phyloP scores from a whole-genome alignment of 2,888 invertebrate species.

The Anaspis maculata region DNA sequence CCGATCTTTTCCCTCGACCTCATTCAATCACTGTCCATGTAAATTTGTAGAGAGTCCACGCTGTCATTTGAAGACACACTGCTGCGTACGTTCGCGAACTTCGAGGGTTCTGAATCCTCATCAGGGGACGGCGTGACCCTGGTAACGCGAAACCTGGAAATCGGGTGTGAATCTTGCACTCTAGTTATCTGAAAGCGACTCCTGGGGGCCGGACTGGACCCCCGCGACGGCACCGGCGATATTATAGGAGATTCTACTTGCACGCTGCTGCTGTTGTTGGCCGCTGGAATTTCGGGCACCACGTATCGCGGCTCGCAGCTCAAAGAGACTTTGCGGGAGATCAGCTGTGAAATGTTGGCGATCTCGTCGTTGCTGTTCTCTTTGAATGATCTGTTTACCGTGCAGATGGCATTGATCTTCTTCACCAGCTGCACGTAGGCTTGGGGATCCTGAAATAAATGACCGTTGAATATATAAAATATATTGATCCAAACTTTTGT shows the following conservation, averaged over 20 bases:
- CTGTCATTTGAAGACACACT: conserved; percentile 32
- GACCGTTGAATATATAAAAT: no score
- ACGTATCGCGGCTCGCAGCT: conserved; percentile 33
- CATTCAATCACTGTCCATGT: conserved; percentile 25
- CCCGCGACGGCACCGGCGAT: conserved; percentile 25
- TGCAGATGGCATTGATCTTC: conserved; percentile 34
- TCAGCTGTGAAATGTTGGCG: conserved; percentile 23
- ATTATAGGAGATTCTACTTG: conserved; percentile 19
- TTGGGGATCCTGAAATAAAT: conserved; percentile 30
- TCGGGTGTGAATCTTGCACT: conserved; percentile 18
- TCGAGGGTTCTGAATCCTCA: conserved; percentile 22
- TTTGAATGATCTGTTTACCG: conserved; percentile 29
- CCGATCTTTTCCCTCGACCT: neutral
- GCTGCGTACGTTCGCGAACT: conserved; percentile 29
- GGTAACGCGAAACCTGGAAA: conserved; percentile 23
- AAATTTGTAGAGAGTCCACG: conserved; percentile 29
- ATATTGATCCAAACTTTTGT: neutral
- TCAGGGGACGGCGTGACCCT: conserved; percentile 25
- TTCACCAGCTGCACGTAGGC: conserved; percentile 33
- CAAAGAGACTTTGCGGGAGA: conserved; percentile 33
- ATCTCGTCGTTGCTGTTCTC: conserved; percentile 24
- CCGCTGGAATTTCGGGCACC: conserved; percentile 10
- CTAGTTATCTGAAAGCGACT: conserved; percentile 29
- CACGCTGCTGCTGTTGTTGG: conserved; percentile 4
- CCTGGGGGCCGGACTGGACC: conserved; percentile 23